Base-by-base conservation (phyloP, 2,113 vertebrate species). In the Phalacrocorax brasilianus region DNA sequence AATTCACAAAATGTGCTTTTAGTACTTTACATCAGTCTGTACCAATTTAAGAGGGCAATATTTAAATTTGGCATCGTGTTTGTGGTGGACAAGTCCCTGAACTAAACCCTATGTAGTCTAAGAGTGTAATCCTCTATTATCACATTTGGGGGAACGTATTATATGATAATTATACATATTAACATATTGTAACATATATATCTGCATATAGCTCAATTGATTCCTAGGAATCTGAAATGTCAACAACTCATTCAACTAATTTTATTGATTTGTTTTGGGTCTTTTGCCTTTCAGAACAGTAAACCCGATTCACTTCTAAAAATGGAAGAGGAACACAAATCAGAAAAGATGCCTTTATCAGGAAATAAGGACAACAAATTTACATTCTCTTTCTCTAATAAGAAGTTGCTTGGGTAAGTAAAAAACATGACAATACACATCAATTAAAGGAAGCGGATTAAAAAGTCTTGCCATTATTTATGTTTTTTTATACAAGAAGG, bases 251-350 rank as follows among this genome's bases (percentile, higher is more conserved):
- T 68, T 55, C 52, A 59, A 8, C 30, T 65, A 7, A 66, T 87
- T 70, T 53, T 89, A 40, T 74, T 92, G 8, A 24, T 68, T 67
- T 50, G 15, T 3, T 84, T 68, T 62, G 79, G 15, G 12, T 90
- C 38, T 88, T 74, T 91, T 96, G 45, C 88, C 70, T 97, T 98
- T 96, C 98, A 99, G 99, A 99, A 99, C 89, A 99, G 99, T 96
- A 99, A 99, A 98, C 99, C 99, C 4, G 99, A 99, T 96, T 99
- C 99, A 23, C 97, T 99, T 95, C 96, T 99, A 59, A 99, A 99
- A 98, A 99, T 99, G 99, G 99, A 99, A 96, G 99, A 99, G 82
- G 99, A 99, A 76, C 98, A 99, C 96, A 99, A 98, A 97, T 98
- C 98, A 14, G 99, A 99, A 97, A 99, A 99, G 96, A 98, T 98